Conservation (phyloP, 2,888 invertebrate genomes). For the Neria commutata region DNA sequence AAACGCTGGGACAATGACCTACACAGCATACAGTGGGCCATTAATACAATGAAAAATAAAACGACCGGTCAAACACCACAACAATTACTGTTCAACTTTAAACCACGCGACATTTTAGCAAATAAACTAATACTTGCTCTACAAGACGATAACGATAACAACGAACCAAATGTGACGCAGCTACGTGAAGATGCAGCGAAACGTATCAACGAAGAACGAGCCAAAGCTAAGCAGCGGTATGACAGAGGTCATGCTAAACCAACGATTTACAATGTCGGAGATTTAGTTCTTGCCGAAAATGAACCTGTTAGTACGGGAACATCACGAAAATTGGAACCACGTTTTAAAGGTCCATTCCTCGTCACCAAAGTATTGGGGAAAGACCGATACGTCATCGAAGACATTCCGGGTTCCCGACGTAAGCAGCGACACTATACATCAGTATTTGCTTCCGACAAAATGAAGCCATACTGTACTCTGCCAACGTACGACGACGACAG, state of each 20-base stretch:
- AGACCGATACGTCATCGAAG: conserved; percentile 12
- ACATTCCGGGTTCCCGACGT: background rate
- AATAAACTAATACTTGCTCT: conserved; percentile 8
- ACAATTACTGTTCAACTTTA: conserved; percentile 2
- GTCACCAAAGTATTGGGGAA: conserved; percentile 7
- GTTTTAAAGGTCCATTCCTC: conserved; percentile 19
- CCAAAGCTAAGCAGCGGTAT: background rate
- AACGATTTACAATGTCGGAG: background rate
- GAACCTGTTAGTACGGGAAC: conserved; percentile 12
- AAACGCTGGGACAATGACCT: conserved; percentile 9
- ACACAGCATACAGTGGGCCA: background rate
- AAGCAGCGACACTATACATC: background rate
- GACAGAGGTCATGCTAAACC: background rate
- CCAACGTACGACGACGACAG: too few relatives aligned
- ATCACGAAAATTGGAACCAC: conserved; percentile 17
- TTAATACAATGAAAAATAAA: conserved; percentile 11
- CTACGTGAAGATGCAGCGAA: background rate
- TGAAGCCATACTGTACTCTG: background rate
- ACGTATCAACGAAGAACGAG: background rate
- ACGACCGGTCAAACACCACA: conserved; percentile 3
- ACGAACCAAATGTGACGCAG: background rate
- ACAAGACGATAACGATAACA: background rate
- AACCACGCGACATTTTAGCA: conserved; percentile 3
- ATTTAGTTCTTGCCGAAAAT: conserved; percentile 6
- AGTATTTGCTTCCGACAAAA: background rate